Evolutionary conservation across 1,140 invertebrate species (phyloP), one percentile per base, ranked within the genome.

Genomic region (Globodera rostochiensis): DNA sequence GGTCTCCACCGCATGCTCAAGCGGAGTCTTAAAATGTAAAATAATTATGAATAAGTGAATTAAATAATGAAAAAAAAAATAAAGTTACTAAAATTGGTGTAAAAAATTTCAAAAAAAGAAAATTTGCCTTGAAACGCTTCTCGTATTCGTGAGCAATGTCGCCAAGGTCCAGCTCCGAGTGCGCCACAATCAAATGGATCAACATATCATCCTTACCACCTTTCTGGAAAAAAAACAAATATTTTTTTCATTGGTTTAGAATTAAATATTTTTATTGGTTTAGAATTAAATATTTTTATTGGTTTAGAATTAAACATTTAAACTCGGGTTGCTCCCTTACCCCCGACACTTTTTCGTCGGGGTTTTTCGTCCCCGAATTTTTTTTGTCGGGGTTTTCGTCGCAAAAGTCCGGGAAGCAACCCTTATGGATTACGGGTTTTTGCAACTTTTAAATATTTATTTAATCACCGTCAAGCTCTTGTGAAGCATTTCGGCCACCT

Each of bases 401-500:
- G 1, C 25, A 25, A 25, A 25, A 25, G 25, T 25, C 25, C 25
- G 25, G 25, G 25, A 25, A 25, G 25, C 25, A 25, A 25, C 60
- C 3, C 60, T 21, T 36, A 36, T 36, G 36, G 3, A 36, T 36
- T 36, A 36, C 36, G 3, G 36, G n/a, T 36, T 36, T 36, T 36
- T 36, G 36, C 36, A 36, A 36, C 2, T 36, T 36, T 36, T 36
- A 36, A 36, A 36, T 25, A 36, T 36, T 36, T 36, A 36, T 36
- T 36, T 36, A 36, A 4, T 19, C 36, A 78, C 77, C 70, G 50
- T 50, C n/a, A 78, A 53, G 47, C 70, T 66, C 47, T 78, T 78
- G 70, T 78, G 77, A 21, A 78, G 70, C 60, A 78, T 15, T 78
- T 78, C 77, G 21, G 77, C 77, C 25, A 78, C 13, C 50, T 78